phyloP scores from a whole-genome alignment of 1,140 invertebrate species.

The Oedothorax gibbosus region DNA sequence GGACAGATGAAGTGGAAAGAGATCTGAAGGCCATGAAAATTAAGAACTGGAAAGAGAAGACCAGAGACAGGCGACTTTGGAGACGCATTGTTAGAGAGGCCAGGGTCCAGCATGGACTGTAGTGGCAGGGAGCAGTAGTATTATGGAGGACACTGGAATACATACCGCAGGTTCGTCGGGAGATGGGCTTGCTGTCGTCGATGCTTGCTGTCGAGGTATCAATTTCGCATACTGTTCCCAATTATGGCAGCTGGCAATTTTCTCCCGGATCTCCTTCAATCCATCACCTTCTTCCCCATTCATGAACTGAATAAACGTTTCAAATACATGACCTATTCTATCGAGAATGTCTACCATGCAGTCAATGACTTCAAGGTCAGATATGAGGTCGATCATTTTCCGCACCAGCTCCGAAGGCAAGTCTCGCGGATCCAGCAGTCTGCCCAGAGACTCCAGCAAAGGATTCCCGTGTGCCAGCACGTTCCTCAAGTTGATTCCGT shows the following conservation, averaged over 20 bases:
- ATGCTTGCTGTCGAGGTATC: neutral
- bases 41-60: too few species aligned
- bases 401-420: conserved; percentile 25
- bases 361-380: neutral
- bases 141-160: too few species aligned
- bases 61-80: too few species aligned
- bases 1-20: too few species aligned
- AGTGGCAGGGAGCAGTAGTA: too few species aligned
- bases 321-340: neutral
- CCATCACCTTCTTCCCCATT: neutral
- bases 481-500: conserved; percentile 36
- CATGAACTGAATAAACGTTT: conserved; percentile 8
- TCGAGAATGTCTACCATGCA: neutral
- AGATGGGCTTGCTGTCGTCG: too few species aligned
- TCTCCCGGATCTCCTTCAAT: neutral
- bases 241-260: neutral
- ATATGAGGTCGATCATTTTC: conserved; percentile 18
- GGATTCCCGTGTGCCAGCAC: conserved; percentile 42
- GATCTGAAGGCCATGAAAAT: too few species aligned
- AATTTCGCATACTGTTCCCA: neutral
- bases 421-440: conserved; percentile 35
- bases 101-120: too few species aligned
- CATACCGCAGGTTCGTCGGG: too few species aligned
- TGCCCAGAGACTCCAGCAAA: conserved; percentile 9
- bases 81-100: too few species aligned